Base-by-base conservation (phyloP, 1,140 invertebrate genomes). In the Bombus fervidus region DNA sequence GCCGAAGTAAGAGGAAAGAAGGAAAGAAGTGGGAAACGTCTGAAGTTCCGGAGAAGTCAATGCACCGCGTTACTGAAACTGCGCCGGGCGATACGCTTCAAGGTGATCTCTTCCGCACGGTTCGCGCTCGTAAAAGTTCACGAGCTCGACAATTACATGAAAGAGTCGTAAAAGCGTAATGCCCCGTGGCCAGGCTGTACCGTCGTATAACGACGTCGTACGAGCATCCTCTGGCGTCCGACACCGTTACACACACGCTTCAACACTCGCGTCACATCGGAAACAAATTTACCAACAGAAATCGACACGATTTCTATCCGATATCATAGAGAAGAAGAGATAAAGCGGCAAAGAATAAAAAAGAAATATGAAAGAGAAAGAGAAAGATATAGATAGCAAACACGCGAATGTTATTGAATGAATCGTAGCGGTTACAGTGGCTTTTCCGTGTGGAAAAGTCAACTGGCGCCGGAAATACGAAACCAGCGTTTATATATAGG, bases 141-240 rank as follows among this genome's bases (percentile, higher is more conserved):
- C 93, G 93, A 94, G 91, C 92, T 91, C 91, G 92, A 94, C 94
- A 94, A 94, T 94, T 94, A 94, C 93, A 93, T 89, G 93, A 94
- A 93, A 93, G 92, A 93, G 91, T 92, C 93, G 93, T 94, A 94
- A 94, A 95, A 92, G 91, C 92, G 91, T 92, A 93, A 94, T 93
- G 85, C 89, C 89, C 88, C 90, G 89, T 92, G 85, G 75, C 88
- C 83, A 66, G 86, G 81, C 73, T 81, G 68, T 84, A 82, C 71
- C 88, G 64, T 72, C 83, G 81, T 71, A 74, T 90, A 91, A 91
- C 90, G 90, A 85, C 81, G 79, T 83, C 79, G 85, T 81, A 73
- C 62, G 62, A 39, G 78, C 68, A 78, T 80, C 78, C 81, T 43
- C 41, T n/a, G 53, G 10, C n/a, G 53, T 37, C 75, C 41, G 43